Evolutionary conservation across 2,797 vertebrate species (phyloP).

Genomic region (Manis pentadactyla): DNA sequence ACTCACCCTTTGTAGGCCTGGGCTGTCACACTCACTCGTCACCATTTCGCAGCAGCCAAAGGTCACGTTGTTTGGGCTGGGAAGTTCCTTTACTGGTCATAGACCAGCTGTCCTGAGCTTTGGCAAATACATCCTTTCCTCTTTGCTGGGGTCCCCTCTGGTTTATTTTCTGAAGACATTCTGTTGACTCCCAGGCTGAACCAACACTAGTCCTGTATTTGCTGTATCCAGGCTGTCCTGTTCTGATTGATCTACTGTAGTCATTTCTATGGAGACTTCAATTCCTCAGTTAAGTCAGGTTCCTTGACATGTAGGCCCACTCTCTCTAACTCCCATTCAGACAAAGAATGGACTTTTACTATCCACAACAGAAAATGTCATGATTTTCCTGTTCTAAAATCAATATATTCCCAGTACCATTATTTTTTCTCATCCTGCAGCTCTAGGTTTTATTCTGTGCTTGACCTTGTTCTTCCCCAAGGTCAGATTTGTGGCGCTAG

Average conservation of each 20-base stretch:
- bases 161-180: neutral
- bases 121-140: neutral
- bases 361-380: neutral
- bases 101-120: neutral
- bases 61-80: neutral
- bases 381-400: neutral
- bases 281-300: neutral
- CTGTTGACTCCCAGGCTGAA: neutral
- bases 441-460: neutral
- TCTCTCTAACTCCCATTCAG: neutral
- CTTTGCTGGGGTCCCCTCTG: neutral
- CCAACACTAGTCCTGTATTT: neutral
- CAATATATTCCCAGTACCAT: neutral
- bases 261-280: slow-evolving; percentile 27
- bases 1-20: neutral
- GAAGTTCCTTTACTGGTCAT: neutral
- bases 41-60: neutral
- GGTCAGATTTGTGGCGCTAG: neutral
- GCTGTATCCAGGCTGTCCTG: neutral
- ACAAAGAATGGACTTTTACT: neutral
- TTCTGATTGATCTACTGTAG: neutral
- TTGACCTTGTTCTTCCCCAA: neutral
- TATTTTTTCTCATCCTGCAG: neutral
- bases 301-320: neutral
- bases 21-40: neutral